These are phyloP conservation scores for Glossophaga mutica DNA, from an alignment of 2,797 vertebrate species.

Conservation along the genomic window DNA sequence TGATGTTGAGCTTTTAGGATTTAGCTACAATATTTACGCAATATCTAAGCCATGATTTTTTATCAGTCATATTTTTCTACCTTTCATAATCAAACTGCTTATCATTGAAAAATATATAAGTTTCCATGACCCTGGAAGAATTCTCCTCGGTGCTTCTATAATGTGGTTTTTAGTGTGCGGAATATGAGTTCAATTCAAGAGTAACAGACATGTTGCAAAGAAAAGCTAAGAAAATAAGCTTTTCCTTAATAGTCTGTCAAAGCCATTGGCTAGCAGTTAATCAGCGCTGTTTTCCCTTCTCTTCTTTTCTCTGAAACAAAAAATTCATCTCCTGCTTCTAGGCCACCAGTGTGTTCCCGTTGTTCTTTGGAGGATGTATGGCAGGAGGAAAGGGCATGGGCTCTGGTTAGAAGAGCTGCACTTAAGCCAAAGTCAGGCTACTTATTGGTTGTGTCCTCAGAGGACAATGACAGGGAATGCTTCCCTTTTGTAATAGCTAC, in stretches of 20 bases:
- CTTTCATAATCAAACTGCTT: conserved; percentile 52
- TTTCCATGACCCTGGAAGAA: conserved; percentile 24
- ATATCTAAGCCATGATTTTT: conserved; percentile 31
- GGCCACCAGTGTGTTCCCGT: not conserved
- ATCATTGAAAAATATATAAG: not conserved
- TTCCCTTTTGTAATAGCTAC: not conserved
- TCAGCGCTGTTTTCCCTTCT: not conserved
- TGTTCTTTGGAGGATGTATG: not conserved
- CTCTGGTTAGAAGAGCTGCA: not conserved
- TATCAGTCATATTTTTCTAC: conserved; percentile 43
- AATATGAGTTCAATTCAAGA: conserved; percentile 41
- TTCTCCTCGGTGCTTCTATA: conserved; percentile 34
- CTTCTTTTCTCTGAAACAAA: not conserved
- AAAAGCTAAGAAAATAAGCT: not conserved
- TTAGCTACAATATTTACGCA: conserved; percentile 57
- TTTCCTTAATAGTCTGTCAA: not conserved
- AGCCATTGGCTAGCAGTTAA: not conserved
- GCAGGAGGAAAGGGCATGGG: not conserved
- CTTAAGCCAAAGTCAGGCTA: not conserved
- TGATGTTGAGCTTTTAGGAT: conserved; percentile 34
- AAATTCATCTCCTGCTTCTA: not conserved
- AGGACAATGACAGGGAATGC: not conserved
- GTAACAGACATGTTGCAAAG: not conserved
- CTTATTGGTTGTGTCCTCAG: not conserved
- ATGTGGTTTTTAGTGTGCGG: conserved; percentile 13